A percentile compares a stretch with the other conserved stretches of the same genome.
Conservation (phyloP, 2,113 vertebrate species). For the Climacteris rufus region DNA sequence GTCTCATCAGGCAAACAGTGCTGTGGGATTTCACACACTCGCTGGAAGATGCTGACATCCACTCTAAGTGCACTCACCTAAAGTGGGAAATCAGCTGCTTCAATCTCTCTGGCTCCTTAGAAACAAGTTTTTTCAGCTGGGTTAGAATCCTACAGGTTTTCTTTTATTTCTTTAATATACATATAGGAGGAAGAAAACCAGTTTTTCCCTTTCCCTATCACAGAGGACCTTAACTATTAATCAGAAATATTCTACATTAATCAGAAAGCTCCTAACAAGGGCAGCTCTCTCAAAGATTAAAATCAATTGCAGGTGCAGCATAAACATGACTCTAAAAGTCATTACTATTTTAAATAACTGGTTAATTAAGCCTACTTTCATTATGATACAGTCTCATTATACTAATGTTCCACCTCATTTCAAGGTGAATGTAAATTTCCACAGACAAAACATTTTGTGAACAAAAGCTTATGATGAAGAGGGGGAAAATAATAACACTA, state of each 20-base stretch:
- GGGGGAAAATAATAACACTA: not conserved
- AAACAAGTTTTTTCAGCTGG: constrained; percentile 24
- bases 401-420: constrained; percentile 2
- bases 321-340: not conserved
- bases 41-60: not conserved
- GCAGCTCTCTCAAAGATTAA: constrained; percentile 8
- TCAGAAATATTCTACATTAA: constrained; percentile 3
- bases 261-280: not conserved
- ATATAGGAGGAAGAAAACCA: not conserved
- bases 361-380: constrained; percentile 21
- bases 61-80: not conserved
- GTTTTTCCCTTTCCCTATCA: not conserved
- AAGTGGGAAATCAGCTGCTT: not conserved
- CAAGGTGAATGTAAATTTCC: not conserved
- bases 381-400: constrained; percentile 6
- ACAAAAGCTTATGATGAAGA: not conserved
- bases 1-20: not conserved
- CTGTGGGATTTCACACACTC: not conserved
- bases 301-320: constrained; percentile 6
- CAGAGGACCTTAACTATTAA: not conserved
- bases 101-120: not conserved
- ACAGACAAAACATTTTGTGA: not conserved
- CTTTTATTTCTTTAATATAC: not conserved
- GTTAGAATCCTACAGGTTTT: not conserved
- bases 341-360: constrained; percentile 27